These are phyloP conservation scores for Pherbina coryleti DNA, from an alignment of 2,888 invertebrate species.

Conservation along the genomic window DNA sequence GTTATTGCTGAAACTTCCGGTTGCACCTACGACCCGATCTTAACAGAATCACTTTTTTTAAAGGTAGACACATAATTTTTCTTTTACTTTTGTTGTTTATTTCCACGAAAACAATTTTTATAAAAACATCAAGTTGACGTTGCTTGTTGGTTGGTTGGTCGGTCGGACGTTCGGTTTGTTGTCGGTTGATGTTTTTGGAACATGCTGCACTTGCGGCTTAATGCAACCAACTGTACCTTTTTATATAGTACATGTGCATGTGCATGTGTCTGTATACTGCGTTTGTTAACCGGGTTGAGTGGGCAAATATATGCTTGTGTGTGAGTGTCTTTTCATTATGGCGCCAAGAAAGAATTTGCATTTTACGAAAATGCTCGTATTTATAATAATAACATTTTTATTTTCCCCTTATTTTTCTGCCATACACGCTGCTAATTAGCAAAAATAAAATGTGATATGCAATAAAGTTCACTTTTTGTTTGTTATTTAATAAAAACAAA, in stretches of 20 bases:
- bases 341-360: constrained; percentile 13
- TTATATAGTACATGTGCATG: neutral
- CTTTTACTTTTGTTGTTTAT: neutral
- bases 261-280: neutral
- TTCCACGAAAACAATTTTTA: neutral
- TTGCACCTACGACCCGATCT: neutral
- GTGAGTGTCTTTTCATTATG: neutral
- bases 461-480: neutral
- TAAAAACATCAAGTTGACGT: neutral
- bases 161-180: neutral
- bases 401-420: neutral
- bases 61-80: neutral
- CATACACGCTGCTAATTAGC: constrained; percentile 13
- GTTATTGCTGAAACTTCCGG: neutral
- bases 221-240: neutral
- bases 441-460: neutral
- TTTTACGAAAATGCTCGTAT: neutral
- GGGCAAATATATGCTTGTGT: neutral
- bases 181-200: neutral
- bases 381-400: neutral
- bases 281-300: neutral
- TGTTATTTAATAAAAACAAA: neutral
- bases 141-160: neutral
- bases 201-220: constrained; percentile 6
- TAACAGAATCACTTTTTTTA: no score